These are phyloP conservation scores for Microcebus lehilahytsara DNA, from an alignment of 2,113 vertebrate species.

Conservation along the genomic window DNA sequence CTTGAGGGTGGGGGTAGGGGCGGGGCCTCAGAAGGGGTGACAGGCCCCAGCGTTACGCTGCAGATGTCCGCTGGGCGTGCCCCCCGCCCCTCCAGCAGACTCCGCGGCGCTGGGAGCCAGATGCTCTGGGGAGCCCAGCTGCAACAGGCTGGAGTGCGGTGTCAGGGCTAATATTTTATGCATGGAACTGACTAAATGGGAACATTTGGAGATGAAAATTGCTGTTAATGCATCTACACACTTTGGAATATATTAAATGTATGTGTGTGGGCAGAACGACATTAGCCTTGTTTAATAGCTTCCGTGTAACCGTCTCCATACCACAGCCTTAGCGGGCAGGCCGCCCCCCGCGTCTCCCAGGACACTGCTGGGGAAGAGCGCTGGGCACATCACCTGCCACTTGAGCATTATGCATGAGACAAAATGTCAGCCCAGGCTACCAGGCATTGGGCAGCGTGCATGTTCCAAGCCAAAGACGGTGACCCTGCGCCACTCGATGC, in stretches of 20 bases:
- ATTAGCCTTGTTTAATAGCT: constrained; percentile 57
- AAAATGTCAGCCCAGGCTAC: not conserved
- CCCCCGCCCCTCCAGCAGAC: not conserved
- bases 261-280: not conserved
- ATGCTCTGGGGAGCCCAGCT: not conserved
- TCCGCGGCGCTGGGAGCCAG: not conserved
- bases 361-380: rapidly evolving
- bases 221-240: constrained; percentile 54
- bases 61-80: rapidly evolving
- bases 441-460: not conserved
- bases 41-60: rapidly evolving
- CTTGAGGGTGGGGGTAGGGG: not conserved
- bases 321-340: not conserved
- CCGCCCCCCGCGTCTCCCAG: not conserved
- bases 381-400: not conserved
- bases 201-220: constrained; percentile 73
- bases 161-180: constrained; percentile 69
- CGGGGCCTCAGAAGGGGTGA: rapidly evolving
- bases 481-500: not conserved
- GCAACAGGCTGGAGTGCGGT: not conserved
- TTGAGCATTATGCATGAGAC: constrained; percentile 5
- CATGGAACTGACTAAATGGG: constrained; percentile 65
- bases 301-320: constrained; percentile 46
- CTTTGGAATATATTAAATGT: constrained; percentile 74
- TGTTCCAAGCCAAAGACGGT: not conserved